phyloP scores from a whole-genome alignment of 2,113 vertebrate species.

The Dasyornis broadbenti region DNA sequence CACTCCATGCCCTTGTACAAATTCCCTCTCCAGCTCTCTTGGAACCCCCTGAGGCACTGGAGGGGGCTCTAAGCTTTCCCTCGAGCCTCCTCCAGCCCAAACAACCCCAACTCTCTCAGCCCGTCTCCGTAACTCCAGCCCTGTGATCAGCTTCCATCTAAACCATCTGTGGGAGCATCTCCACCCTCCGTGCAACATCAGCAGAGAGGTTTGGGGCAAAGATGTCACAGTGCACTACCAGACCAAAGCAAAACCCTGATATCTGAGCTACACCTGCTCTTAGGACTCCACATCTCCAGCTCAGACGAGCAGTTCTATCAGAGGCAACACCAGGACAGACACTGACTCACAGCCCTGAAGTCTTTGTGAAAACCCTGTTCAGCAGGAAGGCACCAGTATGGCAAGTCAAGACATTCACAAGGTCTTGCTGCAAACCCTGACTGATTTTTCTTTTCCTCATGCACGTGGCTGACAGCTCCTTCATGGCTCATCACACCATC shows the following conservation, averaged over 20 bases:
- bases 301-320: not conserved
- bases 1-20: not conserved
- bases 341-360: not conserved
- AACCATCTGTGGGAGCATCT: not conserved
- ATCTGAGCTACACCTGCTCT: not conserved
- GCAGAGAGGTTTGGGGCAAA: not conserved
- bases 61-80: not conserved
- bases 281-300: not conserved
- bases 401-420: not conserved
- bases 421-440: not conserved
- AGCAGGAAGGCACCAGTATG: not conserved
- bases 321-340: not conserved
- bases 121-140: not conserved
- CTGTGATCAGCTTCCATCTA: not conserved
- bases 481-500: not conserved
- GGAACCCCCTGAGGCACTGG: not conserved
- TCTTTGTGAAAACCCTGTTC: not conserved
- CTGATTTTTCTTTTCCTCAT: not conserved
- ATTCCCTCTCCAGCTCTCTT: not conserved
- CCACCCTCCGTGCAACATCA: not conserved
- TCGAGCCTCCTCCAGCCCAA: not conserved
- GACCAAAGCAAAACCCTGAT: not conserved
- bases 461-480: not conserved
- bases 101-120: not conserved
- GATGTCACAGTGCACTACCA: accelerated